Conservation (phyloP, 2,888 invertebrate genomes). For the Caenorhabditis sp. region DNA sequence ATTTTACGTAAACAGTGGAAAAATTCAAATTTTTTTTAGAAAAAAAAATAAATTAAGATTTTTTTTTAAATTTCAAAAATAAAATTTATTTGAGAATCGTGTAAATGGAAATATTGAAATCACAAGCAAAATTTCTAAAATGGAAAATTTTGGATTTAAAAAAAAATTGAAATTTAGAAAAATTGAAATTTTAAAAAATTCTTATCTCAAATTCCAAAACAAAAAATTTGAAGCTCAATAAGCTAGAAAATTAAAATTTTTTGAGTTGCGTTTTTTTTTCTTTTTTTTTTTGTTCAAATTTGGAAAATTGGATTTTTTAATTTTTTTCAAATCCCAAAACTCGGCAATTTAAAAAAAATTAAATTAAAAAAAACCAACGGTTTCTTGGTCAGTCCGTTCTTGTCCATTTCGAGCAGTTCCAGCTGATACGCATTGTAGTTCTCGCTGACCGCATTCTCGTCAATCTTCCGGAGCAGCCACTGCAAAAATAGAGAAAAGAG, state of each 20-base stretch:
- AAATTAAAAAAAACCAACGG: neutral
- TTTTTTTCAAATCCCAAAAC: neutral
- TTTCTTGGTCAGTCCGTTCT: conserved; percentile 19
- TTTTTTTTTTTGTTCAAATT: too few relatives aligned
- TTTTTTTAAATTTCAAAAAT: too few relatives aligned
- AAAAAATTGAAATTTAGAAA: too few relatives aligned
- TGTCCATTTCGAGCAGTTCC: conserved; percentile 34
- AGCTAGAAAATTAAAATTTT: too few relatives aligned
- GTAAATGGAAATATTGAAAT: too few relatives aligned
- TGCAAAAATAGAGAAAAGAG: neutral
- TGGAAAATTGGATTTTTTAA: neutral
- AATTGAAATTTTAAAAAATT: neutral
- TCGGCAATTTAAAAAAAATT: neutral
- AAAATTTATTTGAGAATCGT: too few relatives aligned
- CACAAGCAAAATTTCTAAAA: too few relatives aligned
- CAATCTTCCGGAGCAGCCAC: conserved; percentile 43
- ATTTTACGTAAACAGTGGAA: too few relatives aligned
- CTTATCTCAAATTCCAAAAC: neutral
- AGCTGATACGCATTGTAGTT: conserved; percentile 25
- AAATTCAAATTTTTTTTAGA: too few relatives aligned
- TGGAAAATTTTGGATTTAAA: too few relatives aligned
- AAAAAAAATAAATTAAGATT: too few relatives aligned
- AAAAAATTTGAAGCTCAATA: neutral
- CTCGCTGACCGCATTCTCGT: conserved; percentile 22
- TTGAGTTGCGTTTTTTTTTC: too few relatives aligned